Percentiles rank a stretch among this genome's conserved stretches.
These are phyloP conservation scores for Zophobas morio DNA, from an alignment of 1,140 invertebrate genomes.

Conservation along the genomic window DNA sequence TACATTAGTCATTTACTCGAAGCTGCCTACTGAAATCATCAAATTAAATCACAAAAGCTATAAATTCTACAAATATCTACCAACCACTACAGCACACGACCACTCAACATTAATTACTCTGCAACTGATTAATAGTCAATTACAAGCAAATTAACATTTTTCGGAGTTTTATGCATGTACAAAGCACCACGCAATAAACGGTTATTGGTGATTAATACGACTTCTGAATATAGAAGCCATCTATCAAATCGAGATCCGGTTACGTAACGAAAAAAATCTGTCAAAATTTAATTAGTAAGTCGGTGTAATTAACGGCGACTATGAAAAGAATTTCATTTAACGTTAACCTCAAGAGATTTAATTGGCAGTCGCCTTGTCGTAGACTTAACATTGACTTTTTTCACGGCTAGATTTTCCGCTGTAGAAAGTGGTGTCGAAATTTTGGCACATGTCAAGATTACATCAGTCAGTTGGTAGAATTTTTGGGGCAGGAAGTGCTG, in stretches of 20 bases:
- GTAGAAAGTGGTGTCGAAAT: too few species aligned
- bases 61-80: conserved; percentile 30
- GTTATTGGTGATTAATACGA: not conserved
- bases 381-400: conserved; percentile 8
- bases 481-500: not conserved
- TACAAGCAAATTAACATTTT: conserved; percentile 31
- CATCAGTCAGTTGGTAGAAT: not conserved
- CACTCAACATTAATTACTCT: conserved; percentile 32
- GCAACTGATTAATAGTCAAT: conserved; percentile 23
- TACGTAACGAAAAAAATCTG: conserved; percentile 17
- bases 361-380: not conserved
- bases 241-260: conserved; percentile 2
- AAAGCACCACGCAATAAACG: not conserved
- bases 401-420: too few species aligned
- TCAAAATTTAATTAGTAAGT: conserved; percentile 22
- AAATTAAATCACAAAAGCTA: conserved; percentile 28
- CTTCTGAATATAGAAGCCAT: not conserved
- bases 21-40: conserved; percentile 29
- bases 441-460: too few species aligned
- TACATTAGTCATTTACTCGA: conserved; percentile 12
- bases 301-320: conserved; percentile 15
- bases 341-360: conserved; percentile 7
- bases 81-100: conserved; percentile 6
- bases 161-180: not conserved
- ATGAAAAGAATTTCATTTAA: conserved; percentile 16